Percentiles rank a stretch among this genome's conserved stretches.
Conservation (phyloP, 2,113 vertebrate genomes). For the Turdus rufiventris region DNA sequence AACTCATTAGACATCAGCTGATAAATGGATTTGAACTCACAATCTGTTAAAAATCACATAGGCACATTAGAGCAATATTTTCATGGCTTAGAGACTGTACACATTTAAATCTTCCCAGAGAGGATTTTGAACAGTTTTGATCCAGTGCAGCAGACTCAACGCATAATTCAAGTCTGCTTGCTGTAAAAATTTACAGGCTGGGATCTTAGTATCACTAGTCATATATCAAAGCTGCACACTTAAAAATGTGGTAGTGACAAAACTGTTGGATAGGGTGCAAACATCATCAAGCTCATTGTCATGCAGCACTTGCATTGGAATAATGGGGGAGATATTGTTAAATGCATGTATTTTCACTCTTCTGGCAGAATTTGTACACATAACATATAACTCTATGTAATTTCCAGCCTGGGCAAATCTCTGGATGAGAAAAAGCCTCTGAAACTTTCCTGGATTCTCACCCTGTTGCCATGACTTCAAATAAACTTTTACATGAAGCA, state of each 20-base stretch:
- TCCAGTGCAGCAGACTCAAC: constrained; percentile 41
- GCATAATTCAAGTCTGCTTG: constrained; percentile 54
- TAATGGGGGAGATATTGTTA: neutral
- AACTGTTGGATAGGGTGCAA: constrained; percentile 19
- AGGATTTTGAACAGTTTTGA: constrained; percentile 48
- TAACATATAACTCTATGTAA: neutral
- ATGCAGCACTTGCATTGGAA: neutral
- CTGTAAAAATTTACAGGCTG: constrained; percentile 64
- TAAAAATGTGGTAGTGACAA: constrained; percentile 20
- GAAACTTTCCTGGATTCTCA: neutral
- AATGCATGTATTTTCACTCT: neutral
- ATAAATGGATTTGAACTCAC: constrained; percentile 70
- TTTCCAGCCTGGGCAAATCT: neutral
- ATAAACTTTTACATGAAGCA: neutral
- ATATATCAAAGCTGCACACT: constrained; percentile 52
- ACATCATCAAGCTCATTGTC: constrained; percentile 29
- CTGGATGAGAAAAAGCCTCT: neutral
- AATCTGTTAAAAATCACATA: constrained; percentile 69
- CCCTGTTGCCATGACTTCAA: neutral
- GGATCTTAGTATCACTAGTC: constrained; percentile 11
- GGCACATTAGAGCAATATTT: constrained; percentile 55
- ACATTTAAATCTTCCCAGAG: constrained; percentile 63
- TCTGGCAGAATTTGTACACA: neutral
- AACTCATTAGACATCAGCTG: constrained; percentile 70
- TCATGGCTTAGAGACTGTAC: constrained; percentile 49